These are phyloP conservation scores for Mystacornis crossleyi DNA, from an alignment of 2,113 vertebrate species.

Conservation along the genomic window DNA sequence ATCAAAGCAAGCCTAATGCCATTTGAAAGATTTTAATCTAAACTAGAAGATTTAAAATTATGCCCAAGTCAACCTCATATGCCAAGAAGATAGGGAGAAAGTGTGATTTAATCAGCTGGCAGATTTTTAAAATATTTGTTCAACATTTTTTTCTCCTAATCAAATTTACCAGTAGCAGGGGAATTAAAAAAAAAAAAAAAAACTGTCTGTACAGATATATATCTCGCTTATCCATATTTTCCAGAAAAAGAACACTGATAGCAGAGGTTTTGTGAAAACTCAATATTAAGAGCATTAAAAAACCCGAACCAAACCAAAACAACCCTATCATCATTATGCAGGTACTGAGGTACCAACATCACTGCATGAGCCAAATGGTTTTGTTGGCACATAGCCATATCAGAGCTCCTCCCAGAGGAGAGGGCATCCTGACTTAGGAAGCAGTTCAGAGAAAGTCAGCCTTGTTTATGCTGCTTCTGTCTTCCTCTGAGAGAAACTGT, in stretches of 20 bases:
- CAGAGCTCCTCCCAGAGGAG: neutral
- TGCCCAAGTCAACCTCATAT: neutral
- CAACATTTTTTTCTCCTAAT: neutral
- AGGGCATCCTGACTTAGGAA: neutral
- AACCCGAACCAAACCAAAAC: neutral
- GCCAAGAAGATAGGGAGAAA: constrained; percentile 6
- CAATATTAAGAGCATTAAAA: neutral
- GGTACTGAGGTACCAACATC: neutral
- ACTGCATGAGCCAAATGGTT: neutral
- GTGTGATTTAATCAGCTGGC: constrained; percentile 20
- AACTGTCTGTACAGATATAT: neutral
- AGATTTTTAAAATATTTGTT: constrained; percentile 46
- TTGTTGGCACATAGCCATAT: neutral
- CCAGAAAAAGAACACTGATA: neutral
- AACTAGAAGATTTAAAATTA: constrained; percentile 21
- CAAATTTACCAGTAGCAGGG: neutral
- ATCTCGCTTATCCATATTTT: neutral
- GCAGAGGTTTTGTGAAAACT: neutral
- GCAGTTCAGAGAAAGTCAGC: neutral
- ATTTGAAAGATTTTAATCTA: constrained; percentile 47
- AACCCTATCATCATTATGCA: neutral
- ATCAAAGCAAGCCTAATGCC: constrained; percentile 35
- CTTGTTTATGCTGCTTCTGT: neutral
- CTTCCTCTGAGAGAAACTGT: neutral
- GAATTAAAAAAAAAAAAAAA: constrained; percentile 43